Evolutionary conservation across 2,888 invertebrate genomes (phyloP), one percentile per base, ranked within the genome.

Genomic region (Frankliniella intonsa): DNA sequence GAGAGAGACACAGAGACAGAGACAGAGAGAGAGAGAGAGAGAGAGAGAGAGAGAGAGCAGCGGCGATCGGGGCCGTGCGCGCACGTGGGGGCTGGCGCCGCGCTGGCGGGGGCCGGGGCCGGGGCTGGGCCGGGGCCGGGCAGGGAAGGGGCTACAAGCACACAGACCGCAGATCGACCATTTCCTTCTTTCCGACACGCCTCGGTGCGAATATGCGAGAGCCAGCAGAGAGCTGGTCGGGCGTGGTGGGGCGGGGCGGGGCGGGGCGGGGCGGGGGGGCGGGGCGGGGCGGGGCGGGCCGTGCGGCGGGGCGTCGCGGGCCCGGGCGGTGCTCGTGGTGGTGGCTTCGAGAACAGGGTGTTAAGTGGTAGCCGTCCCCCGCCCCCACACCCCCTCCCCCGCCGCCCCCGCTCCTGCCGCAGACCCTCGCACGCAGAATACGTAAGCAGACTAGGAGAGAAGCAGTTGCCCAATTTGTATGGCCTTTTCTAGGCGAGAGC

Each of bases 391-490:
- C 80, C 3, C 38, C 80, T 3, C 22, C 22, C 25, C 51, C 65
- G 9, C 62, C 49, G 17, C 65, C 62, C 38, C 55, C n/a, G 9
- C 69, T 9, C 69, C 69, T 25, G 69, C 69, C 69, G 69, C 69
- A 76, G 69, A 76, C 69, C 22, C 10, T 76, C 69, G 69, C 69
- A 76, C 69, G 69, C 69, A 76, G 69, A 76, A 76, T 76, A 76
- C 69, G 69, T 22, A 76, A 76, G 69, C 69, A 76, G 69, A 76
- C 69, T 76, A 22, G 22, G 22, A 22, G 69, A 38, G 22, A 25
- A 76, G 69, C 69, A 76, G 69, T 76, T 76, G 69, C 25, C 69
- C 69, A 76, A 76, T 76, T 76, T 76, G 69, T 76, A 76, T 76
- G 69, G 69, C 69, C 69, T 76, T 76, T 76, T 76, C 69, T 25